A percentile compares a stretch with the other conserved stretches of the same genome.
phyloP scores from a whole-genome alignment of 37 sponge, comb jelly and placozoan species.

The Tethya wilhelma region DNA sequence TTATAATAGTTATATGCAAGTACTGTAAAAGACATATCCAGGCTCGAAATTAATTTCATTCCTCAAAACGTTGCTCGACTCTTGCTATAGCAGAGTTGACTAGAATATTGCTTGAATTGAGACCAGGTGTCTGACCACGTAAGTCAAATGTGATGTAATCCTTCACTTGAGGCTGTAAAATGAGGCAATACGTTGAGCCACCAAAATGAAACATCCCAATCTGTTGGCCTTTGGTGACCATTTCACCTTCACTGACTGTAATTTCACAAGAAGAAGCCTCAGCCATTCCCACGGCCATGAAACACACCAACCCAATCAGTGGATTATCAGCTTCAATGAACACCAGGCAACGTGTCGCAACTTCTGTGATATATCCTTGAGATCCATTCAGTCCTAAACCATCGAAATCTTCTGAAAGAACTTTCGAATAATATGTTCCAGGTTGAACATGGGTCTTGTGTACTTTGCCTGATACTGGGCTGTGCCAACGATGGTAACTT shows the following conservation, averaged over 20 bases:
- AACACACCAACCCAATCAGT: constrained; percentile 46
- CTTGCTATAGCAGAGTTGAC: too few relatives aligned
- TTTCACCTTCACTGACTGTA: background rate
- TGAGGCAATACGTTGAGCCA: constrained; percentile 51
- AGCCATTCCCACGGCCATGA: constrained; percentile 52
- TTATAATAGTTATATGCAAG: too few relatives aligned
- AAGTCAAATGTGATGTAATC: constrained; percentile 5
- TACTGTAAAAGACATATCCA: too few relatives aligned
- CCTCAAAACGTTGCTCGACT: too few relatives aligned
- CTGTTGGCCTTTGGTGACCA: constrained; percentile 30
- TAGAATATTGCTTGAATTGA: too few relatives aligned
- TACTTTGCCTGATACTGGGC: constrained; percentile 41
- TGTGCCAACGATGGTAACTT: constrained; percentile 57
- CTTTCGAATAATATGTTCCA: constrained; percentile 40
- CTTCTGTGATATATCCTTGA: constrained; percentile 40
- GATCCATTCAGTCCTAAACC: constrained; percentile 18
- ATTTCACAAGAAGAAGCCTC: constrained; percentile 52
- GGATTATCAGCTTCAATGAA: constrained; percentile 50
- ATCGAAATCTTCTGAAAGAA: constrained; percentile 2
- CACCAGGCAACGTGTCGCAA: constrained; percentile 31
- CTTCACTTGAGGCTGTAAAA: constrained; percentile 23
- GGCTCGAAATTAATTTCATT: too few relatives aligned
- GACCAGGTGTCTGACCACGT: constrained; percentile 18
- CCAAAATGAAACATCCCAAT: constrained; percentile 58
- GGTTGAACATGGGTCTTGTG: constrained; percentile 17